phyloP scores from a whole-genome alignment of 2,888 invertebrate genomes.

The Cryptocheilus praepositus region DNA sequence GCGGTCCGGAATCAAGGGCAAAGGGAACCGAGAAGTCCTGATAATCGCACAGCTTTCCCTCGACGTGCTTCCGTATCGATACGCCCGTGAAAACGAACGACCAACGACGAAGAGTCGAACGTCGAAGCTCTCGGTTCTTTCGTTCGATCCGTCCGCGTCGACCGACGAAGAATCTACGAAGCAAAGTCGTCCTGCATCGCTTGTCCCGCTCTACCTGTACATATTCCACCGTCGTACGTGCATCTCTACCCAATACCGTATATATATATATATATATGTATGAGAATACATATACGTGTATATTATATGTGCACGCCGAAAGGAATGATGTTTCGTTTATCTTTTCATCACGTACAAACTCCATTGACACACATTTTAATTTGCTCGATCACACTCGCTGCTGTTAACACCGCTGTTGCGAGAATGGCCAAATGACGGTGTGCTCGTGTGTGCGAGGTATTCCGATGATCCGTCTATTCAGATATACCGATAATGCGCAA shows the following conservation, averaged over 20 bases:
- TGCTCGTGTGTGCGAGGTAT: slow-evolving; percentile 15
- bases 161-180: slow-evolving; percentile 3
- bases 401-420: slow-evolving; percentile 40
- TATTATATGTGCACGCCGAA: slow-evolving; percentile 39
- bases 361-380: slow-evolving; percentile 36
- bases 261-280: slow-evolving; percentile 17
- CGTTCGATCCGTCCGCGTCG: slow-evolving; percentile 18
- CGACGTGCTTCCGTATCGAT: slow-evolving; percentile 22
- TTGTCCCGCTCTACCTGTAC: slow-evolving; percentile 8
- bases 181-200: slow-evolving; percentile 4
- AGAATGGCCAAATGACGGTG: slow-evolving; percentile 54
- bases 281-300: slow-evolving; percentile 20
- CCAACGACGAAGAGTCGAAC: slow-evolving; percentile 5
- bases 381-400: slow-evolving; percentile 51
- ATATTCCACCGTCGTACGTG: slow-evolving; percentile 12
- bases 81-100: background rate
- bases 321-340: slow-evolving; percentile 34
- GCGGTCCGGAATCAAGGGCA: slow-evolving; percentile 15
- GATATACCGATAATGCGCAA: background rate
- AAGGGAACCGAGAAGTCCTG: slow-evolving; percentile 13
- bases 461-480: slow-evolving; percentile 15
- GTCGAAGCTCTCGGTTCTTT: slow-evolving; percentile 24
- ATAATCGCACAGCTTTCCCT: slow-evolving; percentile 25
- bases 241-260: background rate
- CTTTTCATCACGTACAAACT: slow-evolving; percentile 3